Evolutionary conservation across 2,797 vertebrate species (phyloP), one percentile per base, ranked within the genome.

Genomic region (Danio albolineatus): DNA sequence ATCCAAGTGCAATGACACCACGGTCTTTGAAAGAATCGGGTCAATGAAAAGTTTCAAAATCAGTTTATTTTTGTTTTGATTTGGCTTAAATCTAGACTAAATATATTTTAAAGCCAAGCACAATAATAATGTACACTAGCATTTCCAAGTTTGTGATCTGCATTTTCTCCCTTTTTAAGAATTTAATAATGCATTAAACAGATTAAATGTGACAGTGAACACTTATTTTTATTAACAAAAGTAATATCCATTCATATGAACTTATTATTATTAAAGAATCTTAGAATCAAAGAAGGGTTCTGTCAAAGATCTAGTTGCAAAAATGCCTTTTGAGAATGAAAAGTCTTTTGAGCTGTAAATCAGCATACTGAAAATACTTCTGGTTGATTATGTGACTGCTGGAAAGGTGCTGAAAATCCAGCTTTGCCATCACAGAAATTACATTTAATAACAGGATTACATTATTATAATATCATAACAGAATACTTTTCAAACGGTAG

Each of bases 41-140:
- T 76, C 74, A 76, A 44, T 65, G 4, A 54, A 65, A 41, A 14
- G 36, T 54, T 62, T 41, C 60, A 53, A 54, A 65, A 53, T 41
- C 38, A n/a, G 12, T 43, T 14, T 8, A 10, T 10, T 76, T 64
- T 64, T n/a, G 6, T 16, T 2, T 43, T 57, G n/a, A 44, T 43
- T 72, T 6, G 7, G 12, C 4, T 43, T 41, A 43, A 43, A 56
- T 41, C 39, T 41, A 43, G n/a, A 12, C 6, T 41, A 56, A 41
- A 69, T 10, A 46, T 1, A 28, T 17, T 21, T 36, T 69, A 1
- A 14, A 17, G 16, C 6, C 7, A 8, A 2, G 17, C 53, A 54
- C 16, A 21, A 8, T 59, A 61, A 61, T 7, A 57, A 13, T 13
- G 5, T 2, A 57, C 54, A 28, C 19, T 5, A 56, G 1, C 10